These are phyloP conservation scores for Amphipoea oculea DNA, from an alignment of 2,888 invertebrate genomes.

Conservation along the genomic window DNA sequence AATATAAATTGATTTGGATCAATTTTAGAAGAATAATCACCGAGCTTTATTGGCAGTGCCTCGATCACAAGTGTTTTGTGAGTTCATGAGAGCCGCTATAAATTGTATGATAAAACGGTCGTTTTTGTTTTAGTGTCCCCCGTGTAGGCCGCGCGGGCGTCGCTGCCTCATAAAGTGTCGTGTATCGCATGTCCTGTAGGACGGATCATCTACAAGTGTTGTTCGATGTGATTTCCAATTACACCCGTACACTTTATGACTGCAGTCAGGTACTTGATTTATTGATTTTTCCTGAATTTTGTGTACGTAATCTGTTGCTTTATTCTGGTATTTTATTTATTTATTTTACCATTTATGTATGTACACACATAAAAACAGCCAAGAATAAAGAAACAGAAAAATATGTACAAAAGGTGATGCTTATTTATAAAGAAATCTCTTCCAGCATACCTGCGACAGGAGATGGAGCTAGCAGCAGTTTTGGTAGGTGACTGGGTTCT, in stretches of 20 bases:
- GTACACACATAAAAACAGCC: background rate
- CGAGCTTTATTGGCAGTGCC: constrained; percentile 74
- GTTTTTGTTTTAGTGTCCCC: constrained; percentile 72
- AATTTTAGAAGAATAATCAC: constrained; percentile 80
- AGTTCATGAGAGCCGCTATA: constrained; percentile 79
- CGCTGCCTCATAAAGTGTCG: constrained; percentile 73
- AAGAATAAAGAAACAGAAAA: background rate
- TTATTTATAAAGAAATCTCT: background rate
- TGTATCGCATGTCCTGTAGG: constrained; percentile 66
- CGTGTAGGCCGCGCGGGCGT: constrained; percentile 48
- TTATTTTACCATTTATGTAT: background rate
- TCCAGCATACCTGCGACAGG: background rate
- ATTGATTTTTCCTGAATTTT: constrained; percentile 38
- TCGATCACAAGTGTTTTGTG: constrained; percentile 76
- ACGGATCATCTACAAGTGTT: constrained; percentile 72
- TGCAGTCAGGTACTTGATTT: constrained; percentile 16
- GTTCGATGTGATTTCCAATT: constrained; percentile 72
- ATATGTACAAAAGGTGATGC: background rate
- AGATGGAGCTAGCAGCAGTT: background rate
- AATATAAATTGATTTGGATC: constrained; percentile 80
- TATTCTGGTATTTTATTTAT: background rate
- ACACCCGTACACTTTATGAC: constrained; percentile 60
- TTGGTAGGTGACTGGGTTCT: background rate
- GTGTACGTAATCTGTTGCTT: background rate
- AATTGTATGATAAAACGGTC: constrained; percentile 76